These are phyloP conservation scores for Drosophila monieri DNA, from an alignment of 2,888 invertebrate species.

Conservation along the genomic window DNA sequence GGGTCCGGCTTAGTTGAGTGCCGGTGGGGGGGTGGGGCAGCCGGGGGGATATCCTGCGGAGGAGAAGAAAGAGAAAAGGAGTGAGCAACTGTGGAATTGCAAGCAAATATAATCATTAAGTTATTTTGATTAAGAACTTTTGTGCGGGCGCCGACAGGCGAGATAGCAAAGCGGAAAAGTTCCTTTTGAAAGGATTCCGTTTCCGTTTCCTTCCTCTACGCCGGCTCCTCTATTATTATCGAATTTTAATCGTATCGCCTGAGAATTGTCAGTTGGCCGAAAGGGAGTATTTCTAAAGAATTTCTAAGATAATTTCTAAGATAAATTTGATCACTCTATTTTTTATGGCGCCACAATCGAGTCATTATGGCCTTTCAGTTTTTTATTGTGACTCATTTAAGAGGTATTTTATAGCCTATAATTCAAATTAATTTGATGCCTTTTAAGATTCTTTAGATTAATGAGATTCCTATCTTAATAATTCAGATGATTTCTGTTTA, in stretches of 20 bases:
- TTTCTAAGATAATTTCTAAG: conserved; percentile 20
- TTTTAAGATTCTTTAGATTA: neutral
- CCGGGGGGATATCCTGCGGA: conserved; percentile 30
- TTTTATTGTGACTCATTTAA: neutral
- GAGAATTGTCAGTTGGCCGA: conserved; percentile 29
- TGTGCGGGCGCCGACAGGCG: conserved; percentile 52
- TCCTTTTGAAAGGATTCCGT: conserved; percentile 21
- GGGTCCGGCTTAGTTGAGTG: conserved; percentile 14
- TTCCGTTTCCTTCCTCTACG: conserved; percentile 10
- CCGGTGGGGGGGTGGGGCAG: conserved; percentile 4
- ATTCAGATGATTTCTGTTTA: neutral
- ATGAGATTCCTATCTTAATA: too few species aligned
- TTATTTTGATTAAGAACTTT: conserved; percentile 78
- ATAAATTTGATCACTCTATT: conserved; percentile 16
- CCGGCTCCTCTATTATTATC: conserved; percentile 26
- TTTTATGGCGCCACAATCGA: conserved; percentile 34
- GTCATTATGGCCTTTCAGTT: conserved; percentile 18
- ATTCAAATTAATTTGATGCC: neutral
- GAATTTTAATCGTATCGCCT: conserved; percentile 35
- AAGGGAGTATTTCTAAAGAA: conserved; percentile 3
- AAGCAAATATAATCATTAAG: conserved; percentile 78
- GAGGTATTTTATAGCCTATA: neutral
- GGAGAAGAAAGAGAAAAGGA: conserved; percentile 47
- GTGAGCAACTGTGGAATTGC: conserved; percentile 49
- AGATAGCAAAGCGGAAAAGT: conserved; percentile 16